A percentile compares a stretch with the other conserved stretches of the same genome.
Evolutionary conservation across 2,888 invertebrate species (phyloP).

Genomic region (Acrobeloides nanus): DNA sequence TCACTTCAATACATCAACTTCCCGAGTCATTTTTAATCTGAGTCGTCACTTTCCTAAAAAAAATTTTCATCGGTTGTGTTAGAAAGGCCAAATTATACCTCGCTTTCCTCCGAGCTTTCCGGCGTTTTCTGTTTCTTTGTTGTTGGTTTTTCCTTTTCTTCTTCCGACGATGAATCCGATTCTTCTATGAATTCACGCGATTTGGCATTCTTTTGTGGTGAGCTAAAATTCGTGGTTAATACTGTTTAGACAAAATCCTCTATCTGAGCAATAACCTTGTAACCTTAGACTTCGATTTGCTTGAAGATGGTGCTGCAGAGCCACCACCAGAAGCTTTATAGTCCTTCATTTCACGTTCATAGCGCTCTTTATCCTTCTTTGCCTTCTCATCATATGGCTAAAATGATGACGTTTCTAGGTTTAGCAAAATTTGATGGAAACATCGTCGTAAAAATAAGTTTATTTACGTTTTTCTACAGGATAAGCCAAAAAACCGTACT

Average conservation of each 20-base stretch:
- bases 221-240: neutral
- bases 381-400: conserved; percentile 86
- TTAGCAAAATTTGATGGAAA: too few relatives aligned
- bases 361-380: conserved; percentile 75
- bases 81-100: too few relatives aligned
- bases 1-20: neutral
- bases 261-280: too few relatives aligned
- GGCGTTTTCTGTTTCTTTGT: neutral
- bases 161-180: conserved; percentile 6
- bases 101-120: neutral
- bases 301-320: neutral
- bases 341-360: conserved; percentile 77
- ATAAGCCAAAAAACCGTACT: too few relatives aligned
- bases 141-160: neutral
- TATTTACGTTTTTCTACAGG: too few relatives aligned
- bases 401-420: too few relatives aligned
- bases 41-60: too few relatives aligned
- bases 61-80: too few relatives aligned
- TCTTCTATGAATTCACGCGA: conserved; percentile 10
- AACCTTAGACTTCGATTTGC: neutral
- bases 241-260: too few relatives aligned
- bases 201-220: conserved; percentile 3
- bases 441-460: too few relatives aligned
- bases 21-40: too few relatives aligned
- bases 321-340: conserved; percentile 64